Evolutionary conservation across 2,888 invertebrate genomes (phyloP).

Genomic region (Conomelus anceps): DNA sequence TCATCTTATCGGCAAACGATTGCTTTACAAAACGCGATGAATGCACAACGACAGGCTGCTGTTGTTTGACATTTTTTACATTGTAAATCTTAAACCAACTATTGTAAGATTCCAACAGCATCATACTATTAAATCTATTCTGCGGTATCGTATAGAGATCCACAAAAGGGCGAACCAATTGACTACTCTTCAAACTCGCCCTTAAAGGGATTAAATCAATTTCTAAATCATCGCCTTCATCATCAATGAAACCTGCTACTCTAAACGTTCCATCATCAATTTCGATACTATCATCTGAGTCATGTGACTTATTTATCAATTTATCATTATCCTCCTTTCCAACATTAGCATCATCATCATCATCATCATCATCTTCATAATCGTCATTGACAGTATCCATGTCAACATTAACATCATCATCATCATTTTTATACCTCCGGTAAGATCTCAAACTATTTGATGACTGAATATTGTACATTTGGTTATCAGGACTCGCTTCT

Average conservation of each 20-base stretch:
- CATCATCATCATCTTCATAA: not conserved
- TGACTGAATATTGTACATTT: not conserved
- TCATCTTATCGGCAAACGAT: not conserved
- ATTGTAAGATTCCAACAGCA: not conserved
- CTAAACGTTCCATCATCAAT: not conserved
- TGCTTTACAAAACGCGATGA: not conserved
- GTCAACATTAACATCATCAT: not conserved
- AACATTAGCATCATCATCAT: not conserved
- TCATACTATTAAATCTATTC: not conserved
- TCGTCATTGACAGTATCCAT: no score
- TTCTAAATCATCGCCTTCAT: not conserved
- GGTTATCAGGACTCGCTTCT: not conserved
- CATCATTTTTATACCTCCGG: not conserved
- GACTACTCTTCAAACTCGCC: not conserved
- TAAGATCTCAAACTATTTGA: not conserved
- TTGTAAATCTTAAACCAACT: not conserved
- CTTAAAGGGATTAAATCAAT: not conserved
- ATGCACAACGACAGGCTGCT: not conserved
- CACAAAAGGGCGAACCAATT: not conserved
- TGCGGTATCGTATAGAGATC: not conserved
- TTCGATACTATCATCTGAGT: not conserved
- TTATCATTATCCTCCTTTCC: no score
- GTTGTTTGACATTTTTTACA: not conserved
- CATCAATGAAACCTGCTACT: not conserved
- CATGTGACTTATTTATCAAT: not conserved